Percentiles rank a stretch among this genome's conserved stretches.
These are phyloP conservation scores for Phalloptychus januarius DNA, from an alignment of 2,797 vertebrate species.

Conservation along the genomic window DNA sequence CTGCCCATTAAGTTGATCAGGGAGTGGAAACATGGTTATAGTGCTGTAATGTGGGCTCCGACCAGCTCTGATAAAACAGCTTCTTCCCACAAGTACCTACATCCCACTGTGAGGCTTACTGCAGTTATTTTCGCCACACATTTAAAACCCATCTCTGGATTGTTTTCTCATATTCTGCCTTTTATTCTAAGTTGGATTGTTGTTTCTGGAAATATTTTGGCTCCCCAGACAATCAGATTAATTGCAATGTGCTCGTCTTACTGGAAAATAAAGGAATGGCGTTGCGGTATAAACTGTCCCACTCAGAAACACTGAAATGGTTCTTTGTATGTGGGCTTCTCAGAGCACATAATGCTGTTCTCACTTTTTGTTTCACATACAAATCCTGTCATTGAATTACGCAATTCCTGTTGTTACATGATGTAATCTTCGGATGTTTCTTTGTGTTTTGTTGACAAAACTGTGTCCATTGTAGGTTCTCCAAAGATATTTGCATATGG, in stretches of 20 bases:
- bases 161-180: conserved; percentile 32
- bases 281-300: conserved; percentile 34
- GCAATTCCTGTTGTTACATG: neutral
- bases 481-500: neutral
- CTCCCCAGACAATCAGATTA: conserved; percentile 33
- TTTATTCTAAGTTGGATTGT: conserved; percentile 45
- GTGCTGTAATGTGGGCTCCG: conserved; percentile 68
- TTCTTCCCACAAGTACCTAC: conserved; percentile 30
- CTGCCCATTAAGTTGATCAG: conserved; percentile 71
- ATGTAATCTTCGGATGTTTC: neutral
- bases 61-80: conserved; percentile 65
- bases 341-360: neutral
- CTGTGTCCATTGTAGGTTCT: neutral
- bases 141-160: conserved; percentile 12
- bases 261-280: conserved; percentile 38
- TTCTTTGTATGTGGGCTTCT: conserved; percentile 22
- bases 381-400: conserved; percentile 10
- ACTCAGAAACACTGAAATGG: conserved; percentile 28
- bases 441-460: neutral
- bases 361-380: conserved; percentile 25
- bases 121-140: neutral
- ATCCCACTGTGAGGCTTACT: conserved; percentile 24
- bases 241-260: conserved; percentile 36
- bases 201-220: conserved; percentile 35
- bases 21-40: conserved; percentile 60